Conservation (phyloP, 2,113 vertebrate genomes). For the Pycnonotus jocosus region DNA sequence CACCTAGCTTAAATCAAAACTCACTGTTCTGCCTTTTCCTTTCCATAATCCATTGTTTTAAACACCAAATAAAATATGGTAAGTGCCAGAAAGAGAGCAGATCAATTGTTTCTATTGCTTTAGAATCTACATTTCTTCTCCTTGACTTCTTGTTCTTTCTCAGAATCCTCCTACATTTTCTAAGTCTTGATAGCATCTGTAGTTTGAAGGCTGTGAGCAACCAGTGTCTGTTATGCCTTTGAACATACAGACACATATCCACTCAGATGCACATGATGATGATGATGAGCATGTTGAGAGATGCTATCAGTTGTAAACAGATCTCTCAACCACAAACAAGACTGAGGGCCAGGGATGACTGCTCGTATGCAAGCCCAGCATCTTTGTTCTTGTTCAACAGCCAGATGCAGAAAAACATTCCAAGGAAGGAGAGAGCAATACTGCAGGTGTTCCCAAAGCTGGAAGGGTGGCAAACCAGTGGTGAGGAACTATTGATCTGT, state of each 20-base stretch:
- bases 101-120: neutral
- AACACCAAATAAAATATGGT: neutral
- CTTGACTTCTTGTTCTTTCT: neutral
- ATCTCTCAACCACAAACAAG: neutral
- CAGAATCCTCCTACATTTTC: neutral
- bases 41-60: neutral
- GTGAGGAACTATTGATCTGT: neutral
- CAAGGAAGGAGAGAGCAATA: neutral
- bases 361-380: neutral
- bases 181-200: neutral
- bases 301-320: slow-evolving; percentile 7
- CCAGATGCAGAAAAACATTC: neutral
- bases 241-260: neutral
- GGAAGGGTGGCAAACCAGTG: neutral
- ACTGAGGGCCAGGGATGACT: neutral
- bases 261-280: neutral
- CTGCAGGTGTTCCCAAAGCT: neutral
- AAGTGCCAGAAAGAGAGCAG: neutral
- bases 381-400: neutral
- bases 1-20: neutral
- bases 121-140: neutral
- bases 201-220: neutral
- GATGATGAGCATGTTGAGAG: neutral
- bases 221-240: neutral
- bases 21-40: neutral